phyloP scores from a whole-genome alignment of 1,140 invertebrate genomes.

The Meloidogyne floridensis region DNA sequence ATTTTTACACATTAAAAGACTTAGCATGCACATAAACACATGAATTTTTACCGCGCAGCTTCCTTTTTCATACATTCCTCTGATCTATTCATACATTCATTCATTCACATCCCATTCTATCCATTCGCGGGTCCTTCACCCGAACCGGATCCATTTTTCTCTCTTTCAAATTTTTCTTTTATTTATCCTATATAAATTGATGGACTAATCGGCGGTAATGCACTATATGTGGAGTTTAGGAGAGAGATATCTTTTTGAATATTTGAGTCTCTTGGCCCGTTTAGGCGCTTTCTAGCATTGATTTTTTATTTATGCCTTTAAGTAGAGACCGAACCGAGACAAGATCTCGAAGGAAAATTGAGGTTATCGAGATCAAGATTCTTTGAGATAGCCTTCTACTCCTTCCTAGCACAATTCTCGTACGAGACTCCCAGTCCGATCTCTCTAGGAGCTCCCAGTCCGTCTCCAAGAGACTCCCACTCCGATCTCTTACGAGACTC shows the following conservation, averaged over 20 bases:
- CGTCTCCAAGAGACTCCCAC: too few species aligned
- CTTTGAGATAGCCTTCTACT: too few species aligned
- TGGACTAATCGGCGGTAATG: slow-evolving; percentile 5
- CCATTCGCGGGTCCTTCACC: not conserved
- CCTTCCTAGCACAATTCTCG: too few species aligned
- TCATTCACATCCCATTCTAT: not conserved
- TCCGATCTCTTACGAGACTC: too few species aligned
- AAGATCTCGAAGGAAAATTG: too few species aligned
- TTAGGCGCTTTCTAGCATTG: too few species aligned
- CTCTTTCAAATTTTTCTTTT: not conserved
- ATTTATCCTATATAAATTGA: slow-evolving; percentile 1
- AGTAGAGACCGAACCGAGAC: too few species aligned
- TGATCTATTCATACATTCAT: slow-evolving; percentile 3
- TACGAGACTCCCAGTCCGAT: too few species aligned
- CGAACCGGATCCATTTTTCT: not conserved
- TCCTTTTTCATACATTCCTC: slow-evolving; percentile 2
- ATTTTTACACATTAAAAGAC: not conserved
- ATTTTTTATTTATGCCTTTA: too few species aligned
- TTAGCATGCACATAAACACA: not conserved
- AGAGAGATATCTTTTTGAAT: not conserved
- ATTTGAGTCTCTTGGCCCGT: not conserved
- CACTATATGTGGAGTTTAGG: not conserved
- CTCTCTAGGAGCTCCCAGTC: too few species aligned
- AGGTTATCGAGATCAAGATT: too few species aligned
- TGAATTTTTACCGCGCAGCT: slow-evolving; percentile 5